Conservation (phyloP, 2,888 invertebrate genomes). For the Cheilosia soror region DNA sequence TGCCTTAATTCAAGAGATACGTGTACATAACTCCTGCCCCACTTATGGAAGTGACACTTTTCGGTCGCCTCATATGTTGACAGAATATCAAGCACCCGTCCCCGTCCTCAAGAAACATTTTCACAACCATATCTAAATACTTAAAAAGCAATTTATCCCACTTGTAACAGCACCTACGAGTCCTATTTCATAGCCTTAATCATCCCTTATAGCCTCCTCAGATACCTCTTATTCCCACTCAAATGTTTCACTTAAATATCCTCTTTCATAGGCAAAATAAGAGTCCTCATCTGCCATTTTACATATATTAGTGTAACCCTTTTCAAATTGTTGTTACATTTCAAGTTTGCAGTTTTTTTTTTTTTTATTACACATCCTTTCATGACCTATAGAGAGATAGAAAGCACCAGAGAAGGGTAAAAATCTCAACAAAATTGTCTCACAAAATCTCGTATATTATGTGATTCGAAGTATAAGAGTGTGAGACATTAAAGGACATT, state of each 20-base stretch:
- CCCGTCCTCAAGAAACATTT: slow-evolving; percentile 18
- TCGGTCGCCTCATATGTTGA: slow-evolving; percentile 22
- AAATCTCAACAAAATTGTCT: slow-evolving; percentile 46
- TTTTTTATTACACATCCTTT: slow-evolving; percentile 29
- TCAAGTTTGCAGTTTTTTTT: slow-evolving; percentile 36
- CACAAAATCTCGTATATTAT: slow-evolving; percentile 13
- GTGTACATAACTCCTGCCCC: not conserved
- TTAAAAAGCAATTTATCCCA: slow-evolving; percentile 68
- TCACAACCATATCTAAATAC: slow-evolving; percentile 53
- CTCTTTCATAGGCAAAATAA: slow-evolving; percentile 59
- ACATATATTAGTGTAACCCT: slow-evolving; percentile 71
- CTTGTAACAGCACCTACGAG: slow-evolving; percentile 42
- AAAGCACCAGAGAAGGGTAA: not conserved
- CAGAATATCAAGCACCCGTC: slow-evolving; percentile 21
- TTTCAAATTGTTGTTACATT: slow-evolving; percentile 72
- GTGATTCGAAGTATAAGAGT: slow-evolving; percentile 7
- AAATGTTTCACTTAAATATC: slow-evolving; percentile 65
- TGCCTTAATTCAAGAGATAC: not conserved
- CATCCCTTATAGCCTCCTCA: slow-evolving; percentile 57
- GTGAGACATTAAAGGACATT: slow-evolving; percentile 21
- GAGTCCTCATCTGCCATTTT: slow-evolving; percentile 58
- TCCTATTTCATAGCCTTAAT: slow-evolving; percentile 65
- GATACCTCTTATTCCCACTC: slow-evolving; percentile 53
- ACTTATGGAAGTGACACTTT: slow-evolving; percentile 39
- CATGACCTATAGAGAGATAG: slow-evolving; percentile 4